Percentiles rank a stretch among this genome's conserved stretches.
These are phyloP conservation scores for Ellobius talpinus DNA, from an alignment of 2,113 vertebrate genomes.

Conservation along the genomic window DNA sequence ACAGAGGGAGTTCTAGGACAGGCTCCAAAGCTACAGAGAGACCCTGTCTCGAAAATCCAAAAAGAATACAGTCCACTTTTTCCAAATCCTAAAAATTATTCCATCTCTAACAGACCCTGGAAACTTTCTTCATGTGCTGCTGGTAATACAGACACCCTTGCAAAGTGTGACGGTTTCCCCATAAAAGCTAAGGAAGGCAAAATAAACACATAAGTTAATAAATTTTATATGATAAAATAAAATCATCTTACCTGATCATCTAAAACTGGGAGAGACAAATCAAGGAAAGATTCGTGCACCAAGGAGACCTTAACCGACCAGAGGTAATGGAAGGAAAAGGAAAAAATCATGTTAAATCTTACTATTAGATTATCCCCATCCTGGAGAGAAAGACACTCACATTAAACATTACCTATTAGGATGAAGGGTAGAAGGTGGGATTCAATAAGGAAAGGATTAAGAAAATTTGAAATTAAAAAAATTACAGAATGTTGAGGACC, in stretches of 20 bases:
- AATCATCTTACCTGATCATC: constrained; percentile 93
- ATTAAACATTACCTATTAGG: neutral
- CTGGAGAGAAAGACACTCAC: neutral
- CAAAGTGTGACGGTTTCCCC: neutral
- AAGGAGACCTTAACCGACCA: constrained; percentile 92
- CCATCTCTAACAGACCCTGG: neutral
- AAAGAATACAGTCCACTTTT: neutral
- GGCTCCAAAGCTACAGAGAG: no score
- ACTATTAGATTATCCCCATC: neutral
- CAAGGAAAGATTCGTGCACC: constrained; percentile 97
- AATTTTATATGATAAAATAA: constrained; percentile 53
- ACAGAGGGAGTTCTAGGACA: no score
- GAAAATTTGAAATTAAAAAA: constrained; percentile 32
- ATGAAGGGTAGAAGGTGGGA: neutral
- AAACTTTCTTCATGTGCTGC: neutral
- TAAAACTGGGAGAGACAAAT: constrained; percentile 96
- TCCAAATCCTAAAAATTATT: constrained; percentile 45
- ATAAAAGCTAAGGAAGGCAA: constrained; percentile 22
- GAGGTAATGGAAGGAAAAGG: constrained; percentile 57
- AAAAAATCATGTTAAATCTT: constrained; percentile 55
- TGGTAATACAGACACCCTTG: constrained; percentile 3
- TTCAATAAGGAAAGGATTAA: constrained; percentile 52
- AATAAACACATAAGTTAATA: neutral
- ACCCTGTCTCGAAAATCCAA: no score
- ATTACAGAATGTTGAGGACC: neutral